Percentiles rank a stretch among this genome's conserved stretches.
Conservation (phyloP, 2,888 invertebrate genomes). For the Cheiracanthium punctorium region DNA sequence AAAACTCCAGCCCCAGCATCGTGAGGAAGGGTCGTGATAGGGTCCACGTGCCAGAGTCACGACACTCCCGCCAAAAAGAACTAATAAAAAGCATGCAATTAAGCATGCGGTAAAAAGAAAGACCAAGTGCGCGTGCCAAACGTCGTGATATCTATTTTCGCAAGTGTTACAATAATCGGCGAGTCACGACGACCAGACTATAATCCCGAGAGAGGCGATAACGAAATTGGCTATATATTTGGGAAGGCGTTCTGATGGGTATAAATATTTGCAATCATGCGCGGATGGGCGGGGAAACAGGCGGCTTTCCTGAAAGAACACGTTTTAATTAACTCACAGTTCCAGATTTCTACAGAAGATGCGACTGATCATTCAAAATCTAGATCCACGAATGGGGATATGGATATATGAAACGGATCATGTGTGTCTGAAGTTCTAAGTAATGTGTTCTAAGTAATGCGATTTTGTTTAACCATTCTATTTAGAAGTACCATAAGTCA, state of each 20-base stretch:
- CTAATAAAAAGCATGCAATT: conserved; percentile 60
- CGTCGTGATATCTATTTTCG: conserved; percentile 61
- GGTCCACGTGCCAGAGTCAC: conserved; percentile 62
- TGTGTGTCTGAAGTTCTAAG: no score
- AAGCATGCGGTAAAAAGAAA: neutral
- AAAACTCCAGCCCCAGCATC: neutral
- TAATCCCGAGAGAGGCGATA: conserved; percentile 32
- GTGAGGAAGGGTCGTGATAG: conserved; percentile 59
- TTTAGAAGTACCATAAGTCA: no score
- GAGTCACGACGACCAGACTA: conserved; percentile 40
- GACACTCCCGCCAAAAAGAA: conserved; percentile 38
- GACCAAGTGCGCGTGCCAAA: conserved; percentile 49
- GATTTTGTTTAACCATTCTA: no score
- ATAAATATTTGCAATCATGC: conserved; percentile 30
- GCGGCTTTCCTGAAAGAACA: neutral
- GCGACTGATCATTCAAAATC: no score
- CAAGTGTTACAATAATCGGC: conserved; percentile 45
- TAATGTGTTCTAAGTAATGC: no score
- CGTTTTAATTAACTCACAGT: neutral
- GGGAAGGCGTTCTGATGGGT: conserved; percentile 39
- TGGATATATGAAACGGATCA: no score
- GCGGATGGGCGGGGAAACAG: conserved; percentile 17
- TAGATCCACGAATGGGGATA: no score
- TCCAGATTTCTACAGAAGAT: no score
- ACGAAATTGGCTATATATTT: conserved; percentile 41